Conservation (phyloP, 2,797 vertebrate genomes). For the Cirrhinus molitorella region DNA sequence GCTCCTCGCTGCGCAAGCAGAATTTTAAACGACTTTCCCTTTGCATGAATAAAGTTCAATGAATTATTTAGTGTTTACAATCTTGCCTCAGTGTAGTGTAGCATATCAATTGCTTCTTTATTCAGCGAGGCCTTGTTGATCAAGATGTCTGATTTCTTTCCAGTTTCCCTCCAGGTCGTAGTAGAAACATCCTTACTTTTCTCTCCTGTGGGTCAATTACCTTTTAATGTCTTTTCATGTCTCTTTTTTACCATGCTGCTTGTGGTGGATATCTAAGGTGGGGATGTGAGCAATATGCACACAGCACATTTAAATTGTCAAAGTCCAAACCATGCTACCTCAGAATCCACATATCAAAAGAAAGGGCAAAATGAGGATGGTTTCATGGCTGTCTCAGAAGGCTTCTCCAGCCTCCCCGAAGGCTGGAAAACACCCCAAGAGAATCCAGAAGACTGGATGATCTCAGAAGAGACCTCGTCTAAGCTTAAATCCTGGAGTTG, state of each 20-base stretch:
- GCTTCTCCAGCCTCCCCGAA: slow-evolving; percentile 81
- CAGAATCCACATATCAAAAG: slow-evolving; percentile 81
- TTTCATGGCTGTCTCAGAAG: slow-evolving; percentile 66
- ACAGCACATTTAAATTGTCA: slow-evolving; percentile 81
- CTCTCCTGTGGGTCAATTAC: slow-evolving; percentile 39
- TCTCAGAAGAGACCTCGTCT: slow-evolving; percentile 79
- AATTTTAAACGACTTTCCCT: slow-evolving; percentile 24
- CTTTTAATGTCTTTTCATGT: slow-evolving; percentile 85
- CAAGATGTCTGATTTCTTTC: slow-evolving; percentile 35
- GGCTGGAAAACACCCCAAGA: slow-evolving; percentile 81
- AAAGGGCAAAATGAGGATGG: slow-evolving; percentile 37
- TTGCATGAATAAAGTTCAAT: slow-evolving; percentile 47
- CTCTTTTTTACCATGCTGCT: slow-evolving; percentile 88
- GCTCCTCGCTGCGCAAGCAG: neutral
- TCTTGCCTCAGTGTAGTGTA: slow-evolving; percentile 27
- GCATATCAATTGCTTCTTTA: slow-evolving; percentile 40
- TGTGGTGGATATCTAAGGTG: slow-evolving; percentile 84
- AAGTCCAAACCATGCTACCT: slow-evolving; percentile 78
- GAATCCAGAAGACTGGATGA: slow-evolving; percentile 53
- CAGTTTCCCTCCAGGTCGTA: slow-evolving; percentile 38
- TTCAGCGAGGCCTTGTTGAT: slow-evolving; percentile 38
- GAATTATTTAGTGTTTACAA: slow-evolving; percentile 55
- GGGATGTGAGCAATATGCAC: slow-evolving; percentile 83
- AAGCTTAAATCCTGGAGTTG: slow-evolving; percentile 88
- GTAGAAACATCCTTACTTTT: slow-evolving; percentile 33